Evolutionary conservation across 1,140 invertebrate genomes (phyloP).

Genomic region (Drosophila melanogaster): Release_6_plus_ISO1_MT NT_033777.3:20306501-20307000

Average conservation of each 20-base stretch:
- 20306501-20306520: background rate
- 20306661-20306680: slow-evolving; percentile 84
- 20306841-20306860: slow-evolving; percentile 87
- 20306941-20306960: too few relatives aligned
- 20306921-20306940: background rate
- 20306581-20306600: slow-evolving; percentile 86
- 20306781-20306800: slow-evolving; percentile 72
- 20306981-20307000: too few relatives aligned
- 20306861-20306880: slow-evolving; percentile 86
- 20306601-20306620: slow-evolving; percentile 80
- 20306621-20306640: slow-evolving; percentile 62
- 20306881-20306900: slow-evolving; percentile 87
- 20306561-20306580: slow-evolving; percentile 89
- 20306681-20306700: slow-evolving; percentile 88
- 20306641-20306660: slow-evolving; percentile 84
- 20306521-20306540: background rate
- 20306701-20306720: slow-evolving; percentile 75
- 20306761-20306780: slow-evolving; percentile 83
- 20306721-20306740: slow-evolving; percentile 87
- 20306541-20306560: slow-evolving; percentile 87
- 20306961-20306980: too few relatives aligned
- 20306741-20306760: slow-evolving; percentile 86
- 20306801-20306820: slow-evolving; percentile 85
- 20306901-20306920: slow-evolving; percentile 79
- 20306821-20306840: slow-evolving; percentile 87